Evolutionary conservation across 2,888 invertebrate genomes (phyloP).

Genomic region (Erebia ligea): DNA sequence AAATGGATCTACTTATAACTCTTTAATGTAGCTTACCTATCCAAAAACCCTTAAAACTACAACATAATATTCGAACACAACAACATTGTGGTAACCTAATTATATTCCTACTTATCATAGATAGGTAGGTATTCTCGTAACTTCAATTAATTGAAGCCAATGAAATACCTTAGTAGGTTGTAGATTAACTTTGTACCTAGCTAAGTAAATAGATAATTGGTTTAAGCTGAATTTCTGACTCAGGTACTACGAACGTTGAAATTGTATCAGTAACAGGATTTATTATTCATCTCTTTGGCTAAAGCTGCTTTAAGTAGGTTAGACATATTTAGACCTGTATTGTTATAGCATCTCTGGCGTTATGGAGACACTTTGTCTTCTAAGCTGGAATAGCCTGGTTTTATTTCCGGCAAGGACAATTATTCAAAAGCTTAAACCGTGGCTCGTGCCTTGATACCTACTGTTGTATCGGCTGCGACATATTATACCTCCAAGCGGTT

Average conservation of each 20-base stretch:
- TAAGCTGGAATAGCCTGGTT: not conserved
- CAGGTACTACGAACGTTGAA: conserved; percentile 5
- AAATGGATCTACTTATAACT: too few relatives aligned
- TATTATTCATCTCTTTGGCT: not conserved
- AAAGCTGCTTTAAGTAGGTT: not conserved
- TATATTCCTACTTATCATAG: not conserved
- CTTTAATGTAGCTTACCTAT: too few relatives aligned
- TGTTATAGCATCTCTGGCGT: too few relatives aligned
- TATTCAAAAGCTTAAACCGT: too few relatives aligned
- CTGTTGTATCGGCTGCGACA: too few relatives aligned
- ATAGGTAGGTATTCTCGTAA: not conserved
- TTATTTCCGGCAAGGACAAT: too few relatives aligned
- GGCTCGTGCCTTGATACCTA: too few relatives aligned
- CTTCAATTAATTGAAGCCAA: conserved; percentile 26
- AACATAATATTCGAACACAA: not conserved
- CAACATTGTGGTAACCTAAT: not conserved
- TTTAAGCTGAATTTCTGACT: conserved; percentile 19
- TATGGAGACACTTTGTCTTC: not conserved
- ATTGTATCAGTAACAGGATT: conserved; percentile 5
- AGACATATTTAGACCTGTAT: not conserved
- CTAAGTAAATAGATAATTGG: conserved; percentile 18
- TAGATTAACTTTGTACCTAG: conserved; percentile 22
- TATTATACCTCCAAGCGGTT: too few relatives aligned
- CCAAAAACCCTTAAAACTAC: not conserved
- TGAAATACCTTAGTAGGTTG: conserved; percentile 24